phyloP scores from a whole-genome alignment of 2,888 invertebrate genomes.

The Tanytarsus gracilentus region DNA sequence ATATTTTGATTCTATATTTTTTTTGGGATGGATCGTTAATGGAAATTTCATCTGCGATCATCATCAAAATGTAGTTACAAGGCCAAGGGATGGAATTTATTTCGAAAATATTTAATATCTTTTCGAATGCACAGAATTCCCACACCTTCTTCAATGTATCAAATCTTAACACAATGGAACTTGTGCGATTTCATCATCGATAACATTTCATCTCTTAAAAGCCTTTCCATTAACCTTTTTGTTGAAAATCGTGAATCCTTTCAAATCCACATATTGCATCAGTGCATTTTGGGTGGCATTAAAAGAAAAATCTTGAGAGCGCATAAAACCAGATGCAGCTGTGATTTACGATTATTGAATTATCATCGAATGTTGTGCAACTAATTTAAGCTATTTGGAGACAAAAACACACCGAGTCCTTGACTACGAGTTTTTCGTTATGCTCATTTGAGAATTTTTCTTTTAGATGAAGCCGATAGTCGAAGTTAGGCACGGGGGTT shows the following conservation, averaged over 20 bases:
- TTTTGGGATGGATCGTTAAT: no score
- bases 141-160: no score
- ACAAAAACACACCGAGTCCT: no score
- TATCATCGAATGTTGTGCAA: slow-evolving; percentile 13
- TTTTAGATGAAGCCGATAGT: neutral
- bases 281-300: slow-evolving; percentile 12
- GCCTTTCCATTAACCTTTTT: slow-evolving; percentile 9
- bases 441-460: neutral
- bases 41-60: no score
- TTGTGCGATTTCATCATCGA: neutral
- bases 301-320: neutral
- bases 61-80: no score
- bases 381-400: neutral
- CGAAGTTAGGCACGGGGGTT: slow-evolving; percentile 20
- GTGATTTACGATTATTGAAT: slow-evolving; percentile 19
- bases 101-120: no score
- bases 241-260: no score
- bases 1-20: neutral
- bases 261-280: neutral
- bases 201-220: neutral
- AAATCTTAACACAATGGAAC: no score
- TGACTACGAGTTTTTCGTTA: neutral
- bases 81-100: no score
- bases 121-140: no score
- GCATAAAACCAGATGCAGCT: slow-evolving; percentile 4